phyloP scores from a whole-genome alignment of 2,113 vertebrate species.

The Hassar affinis region DNA sequence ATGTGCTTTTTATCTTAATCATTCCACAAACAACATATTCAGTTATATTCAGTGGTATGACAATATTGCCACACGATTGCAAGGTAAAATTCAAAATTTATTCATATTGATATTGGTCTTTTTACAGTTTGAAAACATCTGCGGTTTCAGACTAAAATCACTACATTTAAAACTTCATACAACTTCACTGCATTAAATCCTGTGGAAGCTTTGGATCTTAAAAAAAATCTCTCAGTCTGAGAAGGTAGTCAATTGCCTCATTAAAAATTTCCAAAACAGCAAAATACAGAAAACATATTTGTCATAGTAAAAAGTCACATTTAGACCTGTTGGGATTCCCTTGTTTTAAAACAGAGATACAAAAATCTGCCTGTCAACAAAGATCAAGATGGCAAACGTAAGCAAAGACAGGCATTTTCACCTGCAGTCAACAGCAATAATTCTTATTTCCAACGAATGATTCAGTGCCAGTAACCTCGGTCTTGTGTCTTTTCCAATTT shows the following conservation, averaged over 20 bases:
- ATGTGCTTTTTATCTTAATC: background rate
- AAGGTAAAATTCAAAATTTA: slow-evolving; percentile 71
- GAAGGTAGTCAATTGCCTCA: slow-evolving; percentile 14
- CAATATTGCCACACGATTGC: slow-evolving; percentile 22
- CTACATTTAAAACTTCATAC: slow-evolving; percentile 67
- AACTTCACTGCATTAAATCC: slow-evolving; percentile 72
- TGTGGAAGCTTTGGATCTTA: slow-evolving; percentile 57
- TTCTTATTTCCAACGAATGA: slow-evolving; percentile 36
- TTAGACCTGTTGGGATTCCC: slow-evolving; percentile 63
- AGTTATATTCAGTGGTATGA: slow-evolving; percentile 1
- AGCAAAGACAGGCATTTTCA: slow-evolving; percentile 34
- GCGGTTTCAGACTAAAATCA: slow-evolving; percentile 55
- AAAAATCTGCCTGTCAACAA: slow-evolving; percentile 9
- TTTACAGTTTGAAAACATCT: slow-evolving; percentile 62
- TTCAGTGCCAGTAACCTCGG: slow-evolving; percentile 25
- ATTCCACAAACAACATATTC: background rate
- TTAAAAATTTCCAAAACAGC: slow-evolving; percentile 42
- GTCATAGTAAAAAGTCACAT: slow-evolving; percentile 64
- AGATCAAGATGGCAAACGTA: slow-evolving; percentile 27
- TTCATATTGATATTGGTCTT: slow-evolving; percentile 63
- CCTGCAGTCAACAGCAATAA: slow-evolving; percentile 11
- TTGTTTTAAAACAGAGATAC: slow-evolving; percentile 57
- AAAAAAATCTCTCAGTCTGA: slow-evolving; percentile 44
- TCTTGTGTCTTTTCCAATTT: slow-evolving; percentile 26
- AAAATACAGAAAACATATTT: slow-evolving; percentile 38